These are phyloP conservation scores for Anthophora plumipes DNA, from an alignment of 2,888 invertebrate species.

Conservation along the genomic window DNA sequence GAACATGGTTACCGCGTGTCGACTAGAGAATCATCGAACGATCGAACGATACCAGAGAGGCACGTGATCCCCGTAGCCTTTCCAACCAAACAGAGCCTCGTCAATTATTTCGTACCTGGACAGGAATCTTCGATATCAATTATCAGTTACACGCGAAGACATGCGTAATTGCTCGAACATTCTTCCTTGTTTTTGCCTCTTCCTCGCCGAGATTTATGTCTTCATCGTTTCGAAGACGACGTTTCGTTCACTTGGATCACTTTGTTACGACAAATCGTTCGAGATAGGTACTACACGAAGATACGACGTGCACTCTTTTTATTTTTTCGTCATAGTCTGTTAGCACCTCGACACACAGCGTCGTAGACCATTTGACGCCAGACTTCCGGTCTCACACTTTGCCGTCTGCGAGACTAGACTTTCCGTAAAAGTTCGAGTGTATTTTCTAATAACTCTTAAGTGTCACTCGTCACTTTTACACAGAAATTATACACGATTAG, in stretches of 20 bases:
- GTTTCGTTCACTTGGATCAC: background rate
- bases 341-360: background rate
- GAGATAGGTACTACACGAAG: background rate
- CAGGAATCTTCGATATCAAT: slow-evolving; percentile 18
- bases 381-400: background rate
- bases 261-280: background rate
- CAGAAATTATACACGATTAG: too few species aligned
- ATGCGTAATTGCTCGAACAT: background rate
- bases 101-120: slow-evolving; percentile 10
- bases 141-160: slow-evolving; percentile 24
- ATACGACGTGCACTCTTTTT: background rate
- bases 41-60: background rate
- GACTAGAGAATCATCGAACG: slow-evolving; percentile 31
- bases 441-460: background rate
- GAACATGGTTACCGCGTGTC: slow-evolving; percentile 50
- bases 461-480: background rate
- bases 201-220: background rate
- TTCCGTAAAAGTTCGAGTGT: background rate
- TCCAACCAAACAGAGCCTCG: background rate
- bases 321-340: too few species aligned
- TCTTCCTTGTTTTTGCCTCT: background rate
- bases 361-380: background rate
- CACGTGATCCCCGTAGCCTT: slow-evolving; percentile 6
- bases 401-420: background rate
- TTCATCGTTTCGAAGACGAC: background rate